Percentiles rank a stretch among this genome's conserved stretches.
phyloP scores from a whole-genome alignment of 2,888 invertebrate genomes.

The Melinaea menophilus region DNA sequence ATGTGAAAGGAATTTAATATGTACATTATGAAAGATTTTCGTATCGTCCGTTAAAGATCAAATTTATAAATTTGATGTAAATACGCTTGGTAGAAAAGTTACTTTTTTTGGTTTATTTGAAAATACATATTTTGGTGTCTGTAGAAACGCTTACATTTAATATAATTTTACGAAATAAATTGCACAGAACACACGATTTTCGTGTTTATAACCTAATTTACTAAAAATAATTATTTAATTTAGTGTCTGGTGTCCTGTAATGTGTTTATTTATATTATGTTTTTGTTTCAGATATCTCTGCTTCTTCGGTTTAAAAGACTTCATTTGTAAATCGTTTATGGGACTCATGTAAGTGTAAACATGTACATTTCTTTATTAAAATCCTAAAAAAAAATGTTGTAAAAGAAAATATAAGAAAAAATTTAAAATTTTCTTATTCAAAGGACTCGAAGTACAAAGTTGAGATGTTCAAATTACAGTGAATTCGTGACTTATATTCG shows the following conservation, averaged over 20 bases:
- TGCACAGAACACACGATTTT: too few species aligned
- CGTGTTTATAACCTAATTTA: too few species aligned
- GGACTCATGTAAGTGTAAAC: constrained; percentile 32
- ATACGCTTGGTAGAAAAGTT: too few species aligned
- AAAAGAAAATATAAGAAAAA: background rate
- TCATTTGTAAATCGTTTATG: constrained; percentile 24
- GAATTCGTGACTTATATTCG: too few species aligned
- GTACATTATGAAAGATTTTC: background rate
- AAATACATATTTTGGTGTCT: too few species aligned
- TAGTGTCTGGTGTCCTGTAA: too few species aligned
- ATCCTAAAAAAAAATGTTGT: background rate
- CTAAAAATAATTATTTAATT: too few species aligned
- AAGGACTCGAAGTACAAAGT: constrained; percentile 7
- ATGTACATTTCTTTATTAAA: background rate
- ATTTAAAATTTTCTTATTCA: constrained; percentile 1
- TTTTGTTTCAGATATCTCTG: constrained; percentile 22
- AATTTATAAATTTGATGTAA: too few species aligned
- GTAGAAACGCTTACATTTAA: too few species aligned
- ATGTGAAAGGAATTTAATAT: constrained; percentile 15
- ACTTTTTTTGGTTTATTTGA: too few species aligned
- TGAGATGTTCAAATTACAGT: constrained; percentile 9
- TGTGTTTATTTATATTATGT: background rate
- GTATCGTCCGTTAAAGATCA: background rate
- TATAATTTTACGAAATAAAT: too few species aligned
- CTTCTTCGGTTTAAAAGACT: constrained; percentile 11